phyloP scores from a whole-genome alignment of 2,797 vertebrate genomes.

The Hydrolagus colliei region DNA sequence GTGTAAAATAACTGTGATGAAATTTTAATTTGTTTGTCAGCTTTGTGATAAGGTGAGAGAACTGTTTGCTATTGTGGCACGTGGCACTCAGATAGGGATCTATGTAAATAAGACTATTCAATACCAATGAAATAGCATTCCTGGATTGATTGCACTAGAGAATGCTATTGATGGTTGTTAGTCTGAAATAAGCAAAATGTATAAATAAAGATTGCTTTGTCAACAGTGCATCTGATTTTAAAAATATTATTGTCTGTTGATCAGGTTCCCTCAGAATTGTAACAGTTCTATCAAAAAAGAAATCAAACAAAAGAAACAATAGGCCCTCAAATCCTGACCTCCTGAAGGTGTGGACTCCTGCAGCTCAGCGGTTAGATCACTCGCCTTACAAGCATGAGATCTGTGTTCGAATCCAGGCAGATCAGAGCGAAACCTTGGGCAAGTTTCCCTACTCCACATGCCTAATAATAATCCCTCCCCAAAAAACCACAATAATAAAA shows the following conservation, averaged over 20 bases:
- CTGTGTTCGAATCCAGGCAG: too few species aligned
- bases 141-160: slow-evolving; percentile 47
- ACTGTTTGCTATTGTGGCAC: slow-evolving; percentile 43
- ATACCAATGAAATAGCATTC: slow-evolving; percentile 67
- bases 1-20: slow-evolving; percentile 57
- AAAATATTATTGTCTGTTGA: background rate
- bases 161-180: slow-evolving; percentile 66
- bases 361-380: too few species aligned
- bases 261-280: background rate
- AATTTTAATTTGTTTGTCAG: slow-evolving; percentile 30
- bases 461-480: too few species aligned
- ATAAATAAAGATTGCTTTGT: slow-evolving; percentile 61
- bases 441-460: too few species aligned
- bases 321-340: too few species aligned
- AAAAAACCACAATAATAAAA: too few species aligned
- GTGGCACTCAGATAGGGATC: slow-evolving; percentile 56
- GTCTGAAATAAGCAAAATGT: slow-evolving; percentile 54
- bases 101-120: slow-evolving; percentile 61
- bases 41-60: slow-evolving; percentile 33
- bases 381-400: too few species aligned
- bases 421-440: too few species aligned
- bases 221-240: slow-evolving; percentile 33
- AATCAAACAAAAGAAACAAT: background rate
- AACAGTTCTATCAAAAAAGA: background rate
- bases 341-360: too few species aligned